Evolutionary conservation across 2,797 vertebrate genomes (phyloP).

Genomic region (Cetoscarus ocellatus): DNA sequence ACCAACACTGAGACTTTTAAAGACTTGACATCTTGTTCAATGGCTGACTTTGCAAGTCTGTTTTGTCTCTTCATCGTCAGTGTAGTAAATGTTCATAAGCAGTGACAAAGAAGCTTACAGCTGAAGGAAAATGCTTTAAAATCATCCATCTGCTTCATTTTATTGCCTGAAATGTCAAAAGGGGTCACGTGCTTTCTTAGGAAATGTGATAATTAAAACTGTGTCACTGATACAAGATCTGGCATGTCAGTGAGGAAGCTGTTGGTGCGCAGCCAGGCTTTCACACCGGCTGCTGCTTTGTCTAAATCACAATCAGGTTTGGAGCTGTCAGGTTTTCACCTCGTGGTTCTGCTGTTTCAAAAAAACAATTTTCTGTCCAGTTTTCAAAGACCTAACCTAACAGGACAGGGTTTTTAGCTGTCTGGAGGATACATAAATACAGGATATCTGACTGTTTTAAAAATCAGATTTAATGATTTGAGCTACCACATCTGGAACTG

Average conservation of each 20-base stretch:
- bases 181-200: background rate
- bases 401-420: no score
- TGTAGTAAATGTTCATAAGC: constrained; percentile 1
- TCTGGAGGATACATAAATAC: no score
- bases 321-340: no score
- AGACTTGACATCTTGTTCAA: constrained; percentile 39
- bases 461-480: no score
- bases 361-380: no score
- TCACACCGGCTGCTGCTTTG: background rate
- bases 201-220: background rate
- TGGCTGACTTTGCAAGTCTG: constrained; percentile 23
- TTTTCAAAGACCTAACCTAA: no score
- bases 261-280: background rate
- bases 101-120: no score
- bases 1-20: constrained; percentile 13
- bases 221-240: background rate
- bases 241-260: background rate
- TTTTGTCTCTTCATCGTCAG: constrained; percentile 34
- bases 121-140: background rate
- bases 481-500: no score
- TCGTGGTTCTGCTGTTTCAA: no score
- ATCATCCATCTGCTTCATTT: background rate
- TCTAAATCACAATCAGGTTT: no score
- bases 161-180: constrained; percentile 2
- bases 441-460: no score